phyloP scores from a whole-genome alignment of 2,888 invertebrate species.

The Apodemia mormo region DNA sequence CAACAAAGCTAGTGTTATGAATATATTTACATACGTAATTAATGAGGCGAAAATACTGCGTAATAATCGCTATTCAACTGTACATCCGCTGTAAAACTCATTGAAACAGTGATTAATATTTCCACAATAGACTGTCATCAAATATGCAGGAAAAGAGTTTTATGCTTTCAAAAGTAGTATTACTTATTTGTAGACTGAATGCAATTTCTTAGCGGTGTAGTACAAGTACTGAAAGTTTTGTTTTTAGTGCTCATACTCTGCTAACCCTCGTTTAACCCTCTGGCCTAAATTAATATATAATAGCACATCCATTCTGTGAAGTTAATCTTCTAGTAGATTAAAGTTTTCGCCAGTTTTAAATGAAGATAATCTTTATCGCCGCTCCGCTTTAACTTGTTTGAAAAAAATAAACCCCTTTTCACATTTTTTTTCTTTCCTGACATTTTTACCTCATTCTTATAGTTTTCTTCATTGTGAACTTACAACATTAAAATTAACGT shows the following conservation, averaged over 20 bases:
- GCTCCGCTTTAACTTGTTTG: neutral
- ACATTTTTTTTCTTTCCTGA: no score
- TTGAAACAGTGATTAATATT: constrained; percentile 17
- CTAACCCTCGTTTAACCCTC: constrained; percentile 1
- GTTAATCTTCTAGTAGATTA: constrained; percentile 1
- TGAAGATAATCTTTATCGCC: neutral
- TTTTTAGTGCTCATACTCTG: constrained; percentile 13
- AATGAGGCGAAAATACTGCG: constrained; percentile 11
- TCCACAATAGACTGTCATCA: neutral
- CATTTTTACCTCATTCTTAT: no score
- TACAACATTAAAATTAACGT: no score
- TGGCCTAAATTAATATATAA: constrained; percentile 15
- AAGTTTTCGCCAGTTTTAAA: neutral
- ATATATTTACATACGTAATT: constrained; percentile 11
- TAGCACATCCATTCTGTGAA: neutral
- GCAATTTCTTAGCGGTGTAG: constrained; percentile 20
- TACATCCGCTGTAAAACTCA: neutral
- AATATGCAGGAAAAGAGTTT: constrained; percentile 10
- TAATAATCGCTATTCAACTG: constrained; percentile 4
- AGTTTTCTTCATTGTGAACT: no score
- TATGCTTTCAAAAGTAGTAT: constrained; percentile 16
- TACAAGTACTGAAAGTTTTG: constrained; percentile 20
- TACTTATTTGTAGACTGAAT: constrained; percentile 17
- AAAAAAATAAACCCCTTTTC: neutral
- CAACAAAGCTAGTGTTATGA: neutral